Evolutionary conservation across 2,113 vertebrate genomes (phyloP), one percentile per base, ranked within the genome.

Genomic region (Cynoglossus semilaevis): DNA sequence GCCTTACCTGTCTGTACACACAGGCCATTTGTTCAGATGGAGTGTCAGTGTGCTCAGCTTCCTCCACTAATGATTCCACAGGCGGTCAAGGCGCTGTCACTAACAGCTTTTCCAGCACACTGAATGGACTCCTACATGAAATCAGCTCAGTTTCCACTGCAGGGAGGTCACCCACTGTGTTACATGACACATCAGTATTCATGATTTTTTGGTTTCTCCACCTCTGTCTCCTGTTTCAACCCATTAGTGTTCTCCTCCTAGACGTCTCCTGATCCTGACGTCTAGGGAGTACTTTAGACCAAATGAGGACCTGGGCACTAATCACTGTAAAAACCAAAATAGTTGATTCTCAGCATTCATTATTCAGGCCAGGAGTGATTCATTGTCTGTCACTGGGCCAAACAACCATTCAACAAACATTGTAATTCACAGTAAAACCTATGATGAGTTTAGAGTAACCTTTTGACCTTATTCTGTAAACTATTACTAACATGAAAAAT

Each of bases 11-110:
- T 71, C 76, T 76, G 46, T 78, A 76, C 51, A 67, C 55, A 77
- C 61, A 67, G 63, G 47, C 70, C 61, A 66, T 79, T 81, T 85
- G 71, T 69, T 70, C 63, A 43, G 19, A 72, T 44, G 19, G 45
- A 61, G 65, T 74, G 67, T 79, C 83, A 76, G 78, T 17, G 16
- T 43, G 44, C 57, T 55, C 68, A 71, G 63, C 54, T 63, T 64
- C 60, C 60, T 65, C 43, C 68, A 49, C 75, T 81, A 83, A 83
- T 81, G 70, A 80, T 58, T 60, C 73, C 51, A 58, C 62, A 50
- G 73, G 55, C 49, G 35, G 75, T 47, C 9, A 8, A 67, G 56
- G 44, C 47, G 74, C 71, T 74, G 69, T 67, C 74, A 81, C 68
- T 47, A 62, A 57, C 60, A 50, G 54, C 57, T 60, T 49, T 54